Evolutionary conservation across 2,797 vertebrate genomes (phyloP), one percentile per base, ranked within the genome.

Genomic region (Enteromius afrohamiltoni): DNA sequence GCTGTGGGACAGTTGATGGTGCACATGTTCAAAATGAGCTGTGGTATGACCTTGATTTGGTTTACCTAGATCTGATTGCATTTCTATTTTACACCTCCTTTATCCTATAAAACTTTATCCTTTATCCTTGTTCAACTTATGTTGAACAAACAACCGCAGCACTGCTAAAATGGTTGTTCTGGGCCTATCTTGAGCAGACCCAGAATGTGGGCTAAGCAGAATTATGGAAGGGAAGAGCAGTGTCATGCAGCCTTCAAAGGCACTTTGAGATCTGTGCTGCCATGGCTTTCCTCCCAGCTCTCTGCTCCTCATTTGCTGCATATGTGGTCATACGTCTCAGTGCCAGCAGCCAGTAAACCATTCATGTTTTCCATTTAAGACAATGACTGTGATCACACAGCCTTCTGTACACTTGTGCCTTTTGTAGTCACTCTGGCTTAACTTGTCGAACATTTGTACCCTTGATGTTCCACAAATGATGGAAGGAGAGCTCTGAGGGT

Each of bases 261-360:
- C 80, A 70, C 85, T 51, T 88, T 83, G 79, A 83, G 58, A 86
- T 65, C 47, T 77, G 53, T 82, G 79, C 84, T 78, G 85, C 23
- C 71, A 83, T 88, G 83, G 82, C 88, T 90, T 88, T 62, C 31
- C 49, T 83, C 58, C 47, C 83, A 81, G 83, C 81, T 76, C 81
- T 89, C 88, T 91, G 86, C 85, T 90, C 78, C 73, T 90, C 85
- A 87, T 92, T 90, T 91, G 89, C 79, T 87, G 80, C 84, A 87
- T 91, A 81, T 91, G 82, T 86, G 85, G 84, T 89, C 82, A 88
- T 84, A 87, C 86, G 82, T 85, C 82, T 85, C 83, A 51, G 87
- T 86, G 83, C 82, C 83, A 89, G 86, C 83, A 80, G 16, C 83
- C 83, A 85, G 85, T 81, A 74, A 49, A 88, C 80, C 55, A 88